Evolutionary conservation across 2,888 invertebrate species (phyloP).

Genomic region (Spilosoma lubricipeda): DNA sequence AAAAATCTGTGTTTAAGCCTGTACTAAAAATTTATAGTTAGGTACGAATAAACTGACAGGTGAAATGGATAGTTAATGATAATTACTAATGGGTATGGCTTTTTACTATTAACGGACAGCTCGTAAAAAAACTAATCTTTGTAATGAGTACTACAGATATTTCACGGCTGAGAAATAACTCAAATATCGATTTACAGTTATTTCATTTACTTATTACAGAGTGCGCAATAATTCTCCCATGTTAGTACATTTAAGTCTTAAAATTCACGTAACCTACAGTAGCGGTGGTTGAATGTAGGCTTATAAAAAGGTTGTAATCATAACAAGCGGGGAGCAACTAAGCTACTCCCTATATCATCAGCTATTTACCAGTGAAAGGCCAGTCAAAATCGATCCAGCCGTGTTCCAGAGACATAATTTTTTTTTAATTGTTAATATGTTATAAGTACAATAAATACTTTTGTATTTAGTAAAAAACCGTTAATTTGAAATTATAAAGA

Average conservation of each 20-base stretch:
- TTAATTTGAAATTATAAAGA: no score
- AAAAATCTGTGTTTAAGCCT: background rate
- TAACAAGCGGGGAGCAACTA: no score
- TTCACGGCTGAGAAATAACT: background rate
- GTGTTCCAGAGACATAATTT: no score
- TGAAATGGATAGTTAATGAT: constrained; percentile 36
- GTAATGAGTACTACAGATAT: constrained; percentile 20
- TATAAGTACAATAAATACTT: no score
- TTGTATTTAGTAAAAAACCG: no score
- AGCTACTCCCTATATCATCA: no score
- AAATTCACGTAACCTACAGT: background rate
- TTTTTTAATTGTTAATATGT: no score
- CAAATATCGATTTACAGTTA: background rate
- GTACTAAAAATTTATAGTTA: background rate
- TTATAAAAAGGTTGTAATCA: no score
- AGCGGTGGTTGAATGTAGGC: background rate
- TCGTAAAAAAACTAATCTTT: constrained; percentile 45
- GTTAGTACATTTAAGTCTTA: background rate
- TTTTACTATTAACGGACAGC: constrained; percentile 33
- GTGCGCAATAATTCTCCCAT: background rate
- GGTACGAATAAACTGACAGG: background rate
- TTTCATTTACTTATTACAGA: background rate
- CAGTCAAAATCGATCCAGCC: no score
- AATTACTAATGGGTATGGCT: constrained; percentile 19
- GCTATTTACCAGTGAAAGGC: no score